phyloP scores from a whole-genome alignment of 2,113 vertebrate species.

The Thryonomys swinderianus region DNA sequence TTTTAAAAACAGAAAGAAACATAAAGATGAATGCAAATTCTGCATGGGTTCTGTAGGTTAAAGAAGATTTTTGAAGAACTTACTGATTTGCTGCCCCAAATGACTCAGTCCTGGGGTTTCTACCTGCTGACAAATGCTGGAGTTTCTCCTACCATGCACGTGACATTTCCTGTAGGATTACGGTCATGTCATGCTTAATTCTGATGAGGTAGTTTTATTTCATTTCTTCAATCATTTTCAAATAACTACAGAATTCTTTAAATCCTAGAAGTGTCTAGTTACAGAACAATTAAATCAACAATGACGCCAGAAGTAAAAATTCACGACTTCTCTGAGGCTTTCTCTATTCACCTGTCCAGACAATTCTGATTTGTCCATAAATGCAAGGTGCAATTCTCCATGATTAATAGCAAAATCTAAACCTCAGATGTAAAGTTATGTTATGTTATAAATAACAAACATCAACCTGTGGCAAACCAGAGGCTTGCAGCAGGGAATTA shows the following conservation, averaged over 20 bases:
- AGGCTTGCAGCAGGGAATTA: neutral
- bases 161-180: neutral
- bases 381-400: neutral
- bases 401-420: neutral
- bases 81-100: neutral
- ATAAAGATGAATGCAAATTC: neutral
- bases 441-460: neutral
- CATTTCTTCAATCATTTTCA: neutral
- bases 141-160: neutral
- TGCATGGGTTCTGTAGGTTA: neutral
- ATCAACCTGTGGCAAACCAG: neutral
- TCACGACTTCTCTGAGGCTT: neutral
- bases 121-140: neutral
- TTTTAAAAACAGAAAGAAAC: neutral
- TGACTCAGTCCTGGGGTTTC: neutral
- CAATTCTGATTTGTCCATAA: neutral
- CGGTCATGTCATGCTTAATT: neutral
- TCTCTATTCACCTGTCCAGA: neutral
- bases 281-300: neutral
- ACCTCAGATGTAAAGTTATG: neutral
- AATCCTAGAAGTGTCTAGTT: neutral
- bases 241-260: neutral
- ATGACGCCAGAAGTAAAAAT: neutral
- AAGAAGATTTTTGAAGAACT: slow-evolving; percentile 20
- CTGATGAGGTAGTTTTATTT: neutral